phyloP scores from a whole-genome alignment of 2,888 invertebrate species.

The Chrysina gloriosa region DNA sequence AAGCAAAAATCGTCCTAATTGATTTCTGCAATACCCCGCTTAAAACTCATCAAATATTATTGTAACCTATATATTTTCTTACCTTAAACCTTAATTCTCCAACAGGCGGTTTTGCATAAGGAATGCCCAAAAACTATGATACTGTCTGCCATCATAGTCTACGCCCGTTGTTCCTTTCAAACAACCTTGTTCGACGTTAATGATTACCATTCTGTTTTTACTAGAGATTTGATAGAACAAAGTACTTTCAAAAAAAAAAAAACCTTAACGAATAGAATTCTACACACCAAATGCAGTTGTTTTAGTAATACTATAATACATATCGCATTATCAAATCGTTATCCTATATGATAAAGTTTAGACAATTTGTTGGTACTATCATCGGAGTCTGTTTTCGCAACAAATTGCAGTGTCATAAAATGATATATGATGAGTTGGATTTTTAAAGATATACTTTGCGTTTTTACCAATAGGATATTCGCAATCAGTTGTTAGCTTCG shows the following conservation, averaged over 20 bases:
- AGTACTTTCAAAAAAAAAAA: too few species aligned
- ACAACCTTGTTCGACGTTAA: constrained; percentile 52
- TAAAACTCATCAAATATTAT: not conserved
- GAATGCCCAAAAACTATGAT: constrained; percentile 61
- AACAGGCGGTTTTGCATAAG: constrained; percentile 61
- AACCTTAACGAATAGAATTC: too few species aligned
- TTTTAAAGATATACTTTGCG: not conserved
- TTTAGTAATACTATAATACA: too few species aligned
- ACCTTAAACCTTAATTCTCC: constrained; percentile 61
- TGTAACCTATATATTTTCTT: constrained; percentile 14
- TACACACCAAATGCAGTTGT: too few species aligned
- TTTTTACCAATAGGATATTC: not conserved
- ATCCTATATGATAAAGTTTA: not conserved
- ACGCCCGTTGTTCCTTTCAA: constrained; percentile 53
- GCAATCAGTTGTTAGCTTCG: not conserved
- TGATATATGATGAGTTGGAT: not conserved
- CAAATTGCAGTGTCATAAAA: not conserved
- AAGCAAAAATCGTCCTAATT: too few species aligned
- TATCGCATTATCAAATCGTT: not conserved
- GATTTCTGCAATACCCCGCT: too few species aligned
- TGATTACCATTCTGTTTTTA: not conserved
- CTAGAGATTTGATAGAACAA: not conserved
- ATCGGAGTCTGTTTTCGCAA: not conserved
- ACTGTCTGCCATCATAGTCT: constrained; percentile 54
- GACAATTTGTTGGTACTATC: not conserved